These are phyloP conservation scores for Phodopus roborovskii DNA, from an alignment of 2,113 vertebrate species.

Conservation along the genomic window DNA sequence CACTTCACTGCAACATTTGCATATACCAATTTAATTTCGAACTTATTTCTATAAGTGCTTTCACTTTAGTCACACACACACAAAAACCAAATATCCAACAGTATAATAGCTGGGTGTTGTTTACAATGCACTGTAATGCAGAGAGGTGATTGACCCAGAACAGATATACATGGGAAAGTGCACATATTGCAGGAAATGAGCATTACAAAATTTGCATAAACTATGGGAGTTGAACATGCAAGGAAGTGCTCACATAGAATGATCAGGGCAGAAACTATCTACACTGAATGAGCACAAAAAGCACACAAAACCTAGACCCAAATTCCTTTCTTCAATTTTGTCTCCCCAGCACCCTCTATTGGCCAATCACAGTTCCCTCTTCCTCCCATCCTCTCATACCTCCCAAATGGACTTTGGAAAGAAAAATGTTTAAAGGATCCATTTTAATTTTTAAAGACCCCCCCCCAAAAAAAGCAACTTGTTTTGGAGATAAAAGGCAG, in stretches of 20 bases:
- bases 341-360: conserved; percentile 8
- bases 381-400: no score
- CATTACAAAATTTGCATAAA: background rate
- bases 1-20: background rate
- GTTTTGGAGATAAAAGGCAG: background rate
- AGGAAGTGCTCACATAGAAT: background rate
- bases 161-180: background rate
- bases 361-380: background rate
- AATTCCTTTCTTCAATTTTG: background rate
- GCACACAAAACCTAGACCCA: background rate
- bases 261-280: background rate
- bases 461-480: background rate
- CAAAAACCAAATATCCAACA: background rate
- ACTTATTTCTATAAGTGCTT: background rate
- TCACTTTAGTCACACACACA: background rate
- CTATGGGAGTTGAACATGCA: background rate
- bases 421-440: background rate
- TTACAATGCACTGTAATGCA: background rate
- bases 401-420: background rate
- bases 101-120: background rate
- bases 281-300: background rate
- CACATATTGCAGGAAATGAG: background rate
- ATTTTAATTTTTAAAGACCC: background rate
- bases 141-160: background rate
- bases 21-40: background rate